These are phyloP conservation scores for Alentia gelatinosa DNA, from an alignment of 2,888 invertebrate species.

Conservation along the genomic window DNA sequence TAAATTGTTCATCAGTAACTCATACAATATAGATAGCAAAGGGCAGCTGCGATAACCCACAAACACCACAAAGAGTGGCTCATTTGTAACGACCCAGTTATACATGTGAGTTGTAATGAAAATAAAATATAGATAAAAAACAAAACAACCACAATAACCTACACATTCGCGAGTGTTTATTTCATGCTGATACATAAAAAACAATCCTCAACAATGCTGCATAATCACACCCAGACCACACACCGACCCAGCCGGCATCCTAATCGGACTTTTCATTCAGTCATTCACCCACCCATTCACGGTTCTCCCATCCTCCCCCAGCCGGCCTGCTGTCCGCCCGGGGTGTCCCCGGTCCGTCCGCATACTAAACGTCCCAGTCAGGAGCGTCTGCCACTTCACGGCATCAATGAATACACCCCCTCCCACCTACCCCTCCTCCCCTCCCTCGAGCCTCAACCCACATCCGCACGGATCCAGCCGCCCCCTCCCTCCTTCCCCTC, in stretches of 20 bases:
- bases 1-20: too few species aligned
- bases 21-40: too few species aligned
- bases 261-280: neutral
- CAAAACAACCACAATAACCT: too few species aligned
- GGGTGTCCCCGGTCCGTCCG: neutral
- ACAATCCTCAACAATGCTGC: neutral
- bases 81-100: too few species aligned
- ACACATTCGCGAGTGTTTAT: too few species aligned
- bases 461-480: too few species aligned
- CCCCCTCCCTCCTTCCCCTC: neutral
- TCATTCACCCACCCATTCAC: neutral
- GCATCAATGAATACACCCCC: neutral
- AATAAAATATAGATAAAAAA: too few species aligned
- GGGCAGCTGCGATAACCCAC: too few species aligned
- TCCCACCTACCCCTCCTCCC: neutral
- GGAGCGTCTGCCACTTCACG: neutral
- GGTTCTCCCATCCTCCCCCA: neutral
- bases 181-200: too few species aligned
- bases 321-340: neutral
- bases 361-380: constrained; percentile 3
- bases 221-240: neutral
- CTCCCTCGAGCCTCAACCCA: neutral
- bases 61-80: too few species aligned
- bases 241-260: neutral
- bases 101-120: too few species aligned